These are phyloP conservation scores for Gulo gulo DNA, from an alignment of 2,113 vertebrate species.

Conservation along the genomic window DNA sequence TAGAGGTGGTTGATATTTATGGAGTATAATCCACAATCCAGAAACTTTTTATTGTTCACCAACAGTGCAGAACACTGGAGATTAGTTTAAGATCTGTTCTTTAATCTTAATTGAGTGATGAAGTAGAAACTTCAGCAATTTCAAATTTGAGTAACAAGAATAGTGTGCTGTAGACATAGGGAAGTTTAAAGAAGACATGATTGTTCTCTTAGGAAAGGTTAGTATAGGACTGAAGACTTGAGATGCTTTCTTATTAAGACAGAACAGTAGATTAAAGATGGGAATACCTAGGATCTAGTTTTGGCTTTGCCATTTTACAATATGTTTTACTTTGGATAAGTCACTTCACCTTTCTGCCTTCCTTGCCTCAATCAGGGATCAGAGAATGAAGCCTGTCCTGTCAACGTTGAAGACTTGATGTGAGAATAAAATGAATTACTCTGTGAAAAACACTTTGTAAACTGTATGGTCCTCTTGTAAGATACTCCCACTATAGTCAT, in stretches of 20 bases:
- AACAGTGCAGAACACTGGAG: not conserved
- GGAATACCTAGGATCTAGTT: not conserved
- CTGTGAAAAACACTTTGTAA: not conserved
- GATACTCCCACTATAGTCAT: not conserved
- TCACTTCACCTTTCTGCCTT: not conserved
- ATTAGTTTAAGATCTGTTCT: not conserved
- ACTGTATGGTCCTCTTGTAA: not conserved
- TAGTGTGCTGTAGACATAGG: not conserved
- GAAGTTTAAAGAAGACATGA: not conserved
- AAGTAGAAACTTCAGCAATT: not conserved
- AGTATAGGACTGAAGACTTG: not conserved
- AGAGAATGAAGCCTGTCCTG: not conserved
- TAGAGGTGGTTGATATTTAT: not conserved
- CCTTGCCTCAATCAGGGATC: not conserved
- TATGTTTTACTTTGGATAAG: constrained; percentile 4
- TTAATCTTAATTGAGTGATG: not conserved
- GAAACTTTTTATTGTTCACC: not conserved
- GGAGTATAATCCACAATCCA: not conserved
- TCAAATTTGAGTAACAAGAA: not conserved
- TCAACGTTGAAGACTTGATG: not conserved
- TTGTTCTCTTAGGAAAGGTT: not conserved
- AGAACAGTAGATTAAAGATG: not conserved
- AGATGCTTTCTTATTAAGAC: not conserved
- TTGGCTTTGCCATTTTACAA: not conserved
- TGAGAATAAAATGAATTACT: not conserved